Evolutionary conservation across 2,888 invertebrate species (phyloP).

Genomic region (Argyresthia albistria): DNA sequence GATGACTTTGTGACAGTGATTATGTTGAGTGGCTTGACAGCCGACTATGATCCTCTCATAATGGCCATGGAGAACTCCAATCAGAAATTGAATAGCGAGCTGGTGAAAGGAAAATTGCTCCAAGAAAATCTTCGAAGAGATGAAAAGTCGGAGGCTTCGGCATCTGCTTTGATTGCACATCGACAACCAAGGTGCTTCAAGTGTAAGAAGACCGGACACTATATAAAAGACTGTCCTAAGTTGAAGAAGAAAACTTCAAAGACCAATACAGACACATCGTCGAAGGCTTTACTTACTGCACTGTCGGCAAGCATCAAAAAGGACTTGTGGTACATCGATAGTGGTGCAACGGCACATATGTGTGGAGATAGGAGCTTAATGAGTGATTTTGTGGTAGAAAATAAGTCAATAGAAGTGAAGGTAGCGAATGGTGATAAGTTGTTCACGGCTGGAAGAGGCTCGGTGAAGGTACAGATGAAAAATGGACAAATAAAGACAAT

Average conservation of each 20-base stretch:
- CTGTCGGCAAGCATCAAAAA: neutral
- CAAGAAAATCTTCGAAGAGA: neutral
- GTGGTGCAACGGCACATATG: neutral
- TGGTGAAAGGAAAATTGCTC: neutral
- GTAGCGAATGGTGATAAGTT: conserved; percentile 1
- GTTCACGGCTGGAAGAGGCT: neutral
- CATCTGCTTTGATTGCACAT: neutral
- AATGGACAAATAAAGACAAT: neutral
- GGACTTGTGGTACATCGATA: neutral
- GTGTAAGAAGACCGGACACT: neutral
- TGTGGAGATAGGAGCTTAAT: neutral
- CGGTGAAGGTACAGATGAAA: neutral
- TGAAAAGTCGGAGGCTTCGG: neutral
- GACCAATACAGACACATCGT: neutral
- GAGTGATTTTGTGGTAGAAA: neutral
- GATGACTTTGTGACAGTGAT: neutral
- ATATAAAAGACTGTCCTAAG: neutral
- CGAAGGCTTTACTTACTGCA: neutral
- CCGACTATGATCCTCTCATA: neutral
- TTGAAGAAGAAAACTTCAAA: neutral
- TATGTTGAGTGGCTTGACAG: neutral
- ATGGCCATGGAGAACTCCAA: conserved; percentile 9
- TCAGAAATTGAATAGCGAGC: neutral
- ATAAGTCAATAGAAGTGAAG: neutral
- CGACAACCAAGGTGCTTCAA: neutral